Evolutionary conservation across 2,113 vertebrate species (phyloP).

Genomic region (Heterochromis multidens): DNA sequence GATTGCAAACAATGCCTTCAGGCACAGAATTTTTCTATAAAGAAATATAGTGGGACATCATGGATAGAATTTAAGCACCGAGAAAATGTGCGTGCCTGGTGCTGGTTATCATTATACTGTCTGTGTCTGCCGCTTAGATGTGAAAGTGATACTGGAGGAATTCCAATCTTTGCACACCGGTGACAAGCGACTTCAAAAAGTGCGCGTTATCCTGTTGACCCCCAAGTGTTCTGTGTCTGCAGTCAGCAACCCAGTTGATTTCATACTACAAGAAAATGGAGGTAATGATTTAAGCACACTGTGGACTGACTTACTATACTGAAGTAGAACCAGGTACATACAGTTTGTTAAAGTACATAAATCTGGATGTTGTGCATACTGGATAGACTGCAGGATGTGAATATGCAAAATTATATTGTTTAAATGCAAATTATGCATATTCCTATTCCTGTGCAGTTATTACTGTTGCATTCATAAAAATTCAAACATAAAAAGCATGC

Average conservation of each 20-base stretch:
- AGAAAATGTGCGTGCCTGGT: neutral
- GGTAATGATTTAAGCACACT: conserved; percentile 62
- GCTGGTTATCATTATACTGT: neutral
- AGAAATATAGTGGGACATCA: neutral
- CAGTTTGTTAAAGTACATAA: neutral
- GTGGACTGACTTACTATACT: neutral
- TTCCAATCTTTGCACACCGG: conserved; percentile 76
- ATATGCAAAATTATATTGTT: neutral
- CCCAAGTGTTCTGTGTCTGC: conserved; percentile 86
- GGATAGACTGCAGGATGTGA: neutral
- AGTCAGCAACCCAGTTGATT: conserved; percentile 84
- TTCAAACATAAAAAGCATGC: neutral
- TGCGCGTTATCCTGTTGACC: conserved; percentile 81
- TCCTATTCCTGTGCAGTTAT: neutral
- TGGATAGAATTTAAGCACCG: neutral
- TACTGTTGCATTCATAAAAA: neutral
- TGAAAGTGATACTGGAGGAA: conserved; percentile 78
- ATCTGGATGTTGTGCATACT: neutral
- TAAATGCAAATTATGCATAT: neutral
- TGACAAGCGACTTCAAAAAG: conserved; percentile 75
- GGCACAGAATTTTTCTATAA: neutral
- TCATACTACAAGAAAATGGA: conserved; percentile 84
- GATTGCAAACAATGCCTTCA: conserved; percentile 16
- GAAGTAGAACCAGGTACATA: neutral
- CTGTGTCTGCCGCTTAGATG: conserved; percentile 72